Evolutionary conservation across 2,113 vertebrate genomes (phyloP).

Genomic region (Aepyceros melampus): DNA sequence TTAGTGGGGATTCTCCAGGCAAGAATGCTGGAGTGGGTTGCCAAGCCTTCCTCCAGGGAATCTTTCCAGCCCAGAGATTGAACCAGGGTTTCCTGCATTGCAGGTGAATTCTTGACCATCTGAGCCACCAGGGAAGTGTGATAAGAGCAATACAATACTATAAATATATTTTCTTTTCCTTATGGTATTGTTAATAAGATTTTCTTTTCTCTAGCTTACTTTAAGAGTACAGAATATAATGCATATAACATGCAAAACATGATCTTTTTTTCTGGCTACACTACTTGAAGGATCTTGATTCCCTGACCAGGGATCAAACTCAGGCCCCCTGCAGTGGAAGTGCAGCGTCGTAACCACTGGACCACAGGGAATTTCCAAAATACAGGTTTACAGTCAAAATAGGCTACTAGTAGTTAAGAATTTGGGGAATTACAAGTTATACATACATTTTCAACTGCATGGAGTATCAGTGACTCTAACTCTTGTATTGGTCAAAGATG

Average conservation of each 20-base stretch:
- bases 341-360: background rate
- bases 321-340: background rate
- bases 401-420: background rate
- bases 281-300: background rate
- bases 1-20: background rate
- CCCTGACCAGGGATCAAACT: too few relatives aligned
- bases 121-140: background rate
- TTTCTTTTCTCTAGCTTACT: background rate
- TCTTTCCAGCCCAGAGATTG: background rate
- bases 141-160: background rate
- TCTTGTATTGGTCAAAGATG: background rate
- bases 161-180: background rate
- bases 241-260: background rate
- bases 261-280: background rate
- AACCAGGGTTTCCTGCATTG: background rate
- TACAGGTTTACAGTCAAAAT: background rate
- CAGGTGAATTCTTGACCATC: background rate
- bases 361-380: background rate
- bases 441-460: background rate
- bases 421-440: background rate
- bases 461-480: background rate
- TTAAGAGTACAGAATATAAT: background rate
- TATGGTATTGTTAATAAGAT: background rate
- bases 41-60: background rate
- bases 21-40: background rate